phyloP scores from a whole-genome alignment of 1,140 invertebrate genomes.

The Drosophila kanapiae region DNA sequence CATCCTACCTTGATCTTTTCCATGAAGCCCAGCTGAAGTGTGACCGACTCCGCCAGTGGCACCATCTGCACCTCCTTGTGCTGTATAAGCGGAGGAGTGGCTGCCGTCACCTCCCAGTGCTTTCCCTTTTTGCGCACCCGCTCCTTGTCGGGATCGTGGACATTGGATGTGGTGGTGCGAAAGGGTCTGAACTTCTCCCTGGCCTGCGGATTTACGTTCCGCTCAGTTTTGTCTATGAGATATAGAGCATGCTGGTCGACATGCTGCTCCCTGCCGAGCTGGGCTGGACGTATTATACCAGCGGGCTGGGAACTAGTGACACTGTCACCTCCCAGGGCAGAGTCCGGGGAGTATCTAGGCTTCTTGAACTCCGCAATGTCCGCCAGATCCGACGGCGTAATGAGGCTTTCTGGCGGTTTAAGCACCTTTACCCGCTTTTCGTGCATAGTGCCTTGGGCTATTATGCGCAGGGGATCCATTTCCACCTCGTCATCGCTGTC shows the following conservation, averaged over 20 bases:
- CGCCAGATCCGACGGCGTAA: constrained; percentile 88
- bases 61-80: constrained; percentile 71
- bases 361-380: constrained; percentile 86
- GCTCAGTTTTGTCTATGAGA: constrained; percentile 87
- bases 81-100: constrained; percentile 88
- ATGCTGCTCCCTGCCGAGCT: neutral
- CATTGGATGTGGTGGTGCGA: constrained; percentile 88
- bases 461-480: constrained; percentile 88
- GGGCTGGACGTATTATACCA: constrained; percentile 56
- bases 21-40: constrained; percentile 70
- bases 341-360: constrained; percentile 56
- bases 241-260: constrained; percentile 87
- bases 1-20: constrained; percentile 61
- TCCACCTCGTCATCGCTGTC: constrained; percentile 89
- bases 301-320: constrained; percentile 39
- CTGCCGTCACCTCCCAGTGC: constrained; percentile 90
- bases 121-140: constrained; percentile 87
- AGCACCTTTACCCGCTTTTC: constrained; percentile 87
- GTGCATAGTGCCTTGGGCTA: constrained; percentile 88
- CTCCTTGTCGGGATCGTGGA: constrained; percentile 88
- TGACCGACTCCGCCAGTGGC: constrained; percentile 75
- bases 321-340: constrained; percentile 42
- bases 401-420: constrained; percentile 86
- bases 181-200: constrained; percentile 88
- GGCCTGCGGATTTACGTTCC: constrained; percentile 83